Evolutionary conservation across 2,888 invertebrate species (phyloP), one percentile per base, ranked within the genome.

Genomic region (Mesorhabditis belari): DNA sequence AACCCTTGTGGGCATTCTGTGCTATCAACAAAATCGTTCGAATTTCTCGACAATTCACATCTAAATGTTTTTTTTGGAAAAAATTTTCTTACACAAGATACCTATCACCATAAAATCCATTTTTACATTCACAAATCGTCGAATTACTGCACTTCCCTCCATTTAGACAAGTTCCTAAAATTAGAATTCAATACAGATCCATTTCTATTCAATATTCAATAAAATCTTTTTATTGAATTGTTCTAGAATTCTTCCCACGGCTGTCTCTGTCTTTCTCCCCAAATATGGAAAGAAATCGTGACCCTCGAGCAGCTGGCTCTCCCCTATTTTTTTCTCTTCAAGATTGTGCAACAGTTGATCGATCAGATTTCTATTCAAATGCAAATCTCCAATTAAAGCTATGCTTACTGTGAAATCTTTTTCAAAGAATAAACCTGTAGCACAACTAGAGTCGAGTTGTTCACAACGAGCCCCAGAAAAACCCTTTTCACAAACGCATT

Each of bases 101-200:
- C n/a, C n/a, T n/a, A n/a, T n/a, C n/a, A n/a, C 76, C 93, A n/a
- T 89, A 88, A 84, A 88, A 93, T 50, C 90, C 89, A 5, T 90
- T 87, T 0, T 92, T 89, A 81, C 95, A 95, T 67, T 87, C 87
- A 84, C 95, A 95, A 35, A n/a, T 35, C n/a, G 12, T n/a, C 44
- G 12, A 17, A 9, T 35, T 35, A n/a, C n/a, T 35, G 44, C 44
- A 35, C 12, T 9, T 17, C 12, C 44, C 44, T 17, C n/a, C n/a
- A 35, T 35, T 35, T n/a, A 35, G 44, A n/a, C 44, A 35, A n/a
- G 44, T 35, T 17, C 44, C n/a, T 9, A 35, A 35, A 35, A 35
- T 35, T 35, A 35, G 44, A 35, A 17, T 35, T 35, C 12, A 35
- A 35, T 35, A 17, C n/a, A n/a, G 44, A 35, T 35, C 12, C n/a